Conservation (phyloP, 2,113 vertebrate species). For the Nycticebus coucang region DNA sequence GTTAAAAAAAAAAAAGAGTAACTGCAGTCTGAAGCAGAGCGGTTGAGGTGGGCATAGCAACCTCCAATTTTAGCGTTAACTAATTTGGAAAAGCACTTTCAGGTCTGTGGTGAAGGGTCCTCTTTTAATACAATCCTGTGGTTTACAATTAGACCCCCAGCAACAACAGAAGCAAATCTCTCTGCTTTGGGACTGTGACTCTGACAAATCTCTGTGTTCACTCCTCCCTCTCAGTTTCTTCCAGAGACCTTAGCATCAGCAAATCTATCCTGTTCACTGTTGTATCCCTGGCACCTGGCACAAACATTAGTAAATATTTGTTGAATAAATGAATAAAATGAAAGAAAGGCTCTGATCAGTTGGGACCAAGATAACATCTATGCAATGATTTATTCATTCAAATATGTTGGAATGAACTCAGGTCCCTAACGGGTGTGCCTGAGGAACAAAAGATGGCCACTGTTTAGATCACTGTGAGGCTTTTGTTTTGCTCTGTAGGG, state of each 20-base stretch:
- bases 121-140: background rate
- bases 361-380: constrained; percentile 66
- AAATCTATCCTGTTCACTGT: constrained; percentile 32
- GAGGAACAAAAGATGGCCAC: constrained; percentile 16
- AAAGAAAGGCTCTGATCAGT: constrained; percentile 57
- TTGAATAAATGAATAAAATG: constrained; percentile 70
- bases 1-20: background rate
- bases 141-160: background rate
- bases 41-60: background rate
- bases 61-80: background rate
- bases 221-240: background rate
- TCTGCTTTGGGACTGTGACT: background rate
- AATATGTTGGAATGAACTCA: constrained; percentile 57
- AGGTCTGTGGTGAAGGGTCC: background rate
- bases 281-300: constrained; percentile 48
- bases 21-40: background rate
- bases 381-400: constrained; percentile 73
- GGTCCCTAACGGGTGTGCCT: background rate
- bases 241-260: constrained; percentile 15
- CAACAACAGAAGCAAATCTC: background rate
- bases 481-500: background rate
- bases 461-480: background rate
- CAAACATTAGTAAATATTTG: constrained; percentile 69
- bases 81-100: background rate
- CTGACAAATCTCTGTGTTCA: background rate